Conservation (phyloP, 1,140 invertebrate species). For the Chionoecetes opilio region DNA sequence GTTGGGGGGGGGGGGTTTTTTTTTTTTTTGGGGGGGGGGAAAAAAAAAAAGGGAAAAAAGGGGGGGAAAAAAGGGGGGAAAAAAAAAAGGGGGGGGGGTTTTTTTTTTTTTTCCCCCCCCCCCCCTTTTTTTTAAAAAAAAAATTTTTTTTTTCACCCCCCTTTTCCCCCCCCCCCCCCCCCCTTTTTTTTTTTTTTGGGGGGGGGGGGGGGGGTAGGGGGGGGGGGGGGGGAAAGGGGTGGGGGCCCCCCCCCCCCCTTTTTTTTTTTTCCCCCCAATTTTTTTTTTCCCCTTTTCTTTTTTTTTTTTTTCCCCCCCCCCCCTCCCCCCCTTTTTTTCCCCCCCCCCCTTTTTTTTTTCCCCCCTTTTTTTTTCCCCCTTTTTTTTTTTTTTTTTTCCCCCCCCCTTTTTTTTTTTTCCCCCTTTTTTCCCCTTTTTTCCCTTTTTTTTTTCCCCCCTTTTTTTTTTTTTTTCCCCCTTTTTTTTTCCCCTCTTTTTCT, state of each 20-base stretch:
- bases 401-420: neutral
- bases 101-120: neutral
- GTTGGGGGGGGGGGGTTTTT: no score
- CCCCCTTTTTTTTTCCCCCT: neutral
- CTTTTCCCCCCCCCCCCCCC: neutral
- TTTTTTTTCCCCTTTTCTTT: neutral
- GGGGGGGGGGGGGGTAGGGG: neutral
- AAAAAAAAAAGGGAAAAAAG: no score
- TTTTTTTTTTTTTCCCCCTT: neutral
- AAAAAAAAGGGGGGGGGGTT: no score
- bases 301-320: neutral
- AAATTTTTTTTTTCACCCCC: neutral
- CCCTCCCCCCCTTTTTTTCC: neutral
- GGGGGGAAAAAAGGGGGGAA: no score
- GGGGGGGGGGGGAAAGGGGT: neutral
- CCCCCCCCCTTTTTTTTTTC: neutral
- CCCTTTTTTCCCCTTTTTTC: neutral
- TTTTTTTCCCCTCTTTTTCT: neutral
- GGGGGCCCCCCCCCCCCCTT: neutral
- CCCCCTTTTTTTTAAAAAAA: neutral
- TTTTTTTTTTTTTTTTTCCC: neutral
- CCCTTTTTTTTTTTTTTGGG: neutral
- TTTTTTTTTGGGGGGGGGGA: no score
- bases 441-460: neutral
- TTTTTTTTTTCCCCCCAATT: neutral